Percentiles rank a stretch among this genome's conserved stretches.
phyloP scores from a whole-genome alignment of 2,113 vertebrate genomes.

The Tetraodon nigroviridis region DNA sequence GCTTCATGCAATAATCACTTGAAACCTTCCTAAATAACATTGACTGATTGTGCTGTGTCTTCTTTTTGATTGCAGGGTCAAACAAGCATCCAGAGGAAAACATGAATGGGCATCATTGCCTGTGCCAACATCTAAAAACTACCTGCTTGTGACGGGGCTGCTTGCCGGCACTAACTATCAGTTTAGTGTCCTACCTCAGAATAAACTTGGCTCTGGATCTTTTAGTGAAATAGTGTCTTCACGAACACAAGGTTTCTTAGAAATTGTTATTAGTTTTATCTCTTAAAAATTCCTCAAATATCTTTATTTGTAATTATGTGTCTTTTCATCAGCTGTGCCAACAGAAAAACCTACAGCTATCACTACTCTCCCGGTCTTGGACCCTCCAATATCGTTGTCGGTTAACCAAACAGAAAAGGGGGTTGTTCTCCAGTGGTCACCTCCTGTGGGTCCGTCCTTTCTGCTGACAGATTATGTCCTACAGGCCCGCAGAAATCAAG shows the following conservation, averaged over 20 bases:
- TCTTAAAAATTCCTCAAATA: not conserved
- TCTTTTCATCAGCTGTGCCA: constrained; percentile 70
- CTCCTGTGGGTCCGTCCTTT: constrained; percentile 70
- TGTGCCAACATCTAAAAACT: constrained; percentile 77
- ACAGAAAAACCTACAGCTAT: constrained; percentile 72
- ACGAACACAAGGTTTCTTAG: constrained; percentile 77
- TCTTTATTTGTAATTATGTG: not conserved
- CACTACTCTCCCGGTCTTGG: constrained; percentile 65
- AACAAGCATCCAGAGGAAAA: constrained; percentile 78
- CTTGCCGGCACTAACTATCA: constrained; percentile 83
- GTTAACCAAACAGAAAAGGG: constrained; percentile 79
- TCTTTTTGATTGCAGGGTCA: constrained; percentile 71
- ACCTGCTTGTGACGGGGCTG: constrained; percentile 83
- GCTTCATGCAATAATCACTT: too few relatives aligned
- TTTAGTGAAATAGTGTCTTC: constrained; percentile 90
- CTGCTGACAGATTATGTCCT: constrained; percentile 80
- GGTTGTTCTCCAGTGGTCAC: constrained; percentile 82
- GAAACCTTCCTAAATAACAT: too few relatives aligned
- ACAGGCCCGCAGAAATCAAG: constrained; percentile 80
- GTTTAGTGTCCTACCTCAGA: constrained; percentile 93
- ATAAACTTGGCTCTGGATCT: constrained; percentile 93
- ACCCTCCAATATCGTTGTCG: constrained; percentile 78
- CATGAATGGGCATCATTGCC: constrained; percentile 89
- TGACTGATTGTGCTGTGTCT: too few relatives aligned
- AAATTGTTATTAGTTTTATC: too few relatives aligned